Percentiles rank a stretch among this genome's conserved stretches.
Evolutionary conservation across 2,888 invertebrate genomes (phyloP).

Genomic region (Volucella zonaria): DNA sequence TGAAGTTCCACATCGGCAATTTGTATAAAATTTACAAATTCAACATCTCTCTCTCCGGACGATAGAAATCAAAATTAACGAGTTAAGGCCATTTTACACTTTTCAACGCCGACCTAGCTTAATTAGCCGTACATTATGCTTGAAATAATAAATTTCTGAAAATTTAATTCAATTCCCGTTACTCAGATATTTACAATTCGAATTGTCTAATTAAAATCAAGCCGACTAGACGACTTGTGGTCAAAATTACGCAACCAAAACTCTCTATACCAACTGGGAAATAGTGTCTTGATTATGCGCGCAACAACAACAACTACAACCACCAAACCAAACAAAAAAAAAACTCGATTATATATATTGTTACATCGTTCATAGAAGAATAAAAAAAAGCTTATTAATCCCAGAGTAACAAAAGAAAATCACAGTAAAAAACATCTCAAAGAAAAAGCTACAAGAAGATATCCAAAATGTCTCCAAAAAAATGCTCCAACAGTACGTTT

Average conservation of each 20-base stretch:
- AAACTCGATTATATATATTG: conserved; percentile 29
- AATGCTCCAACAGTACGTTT: neutral
- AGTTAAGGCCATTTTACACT: too few relatives aligned
- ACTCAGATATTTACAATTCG: neutral
- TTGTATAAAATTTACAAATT: too few relatives aligned
- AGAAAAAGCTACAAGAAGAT: neutral
- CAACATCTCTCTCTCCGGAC: too few relatives aligned
- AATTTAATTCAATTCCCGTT: neutral
- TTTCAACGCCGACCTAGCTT: too few relatives aligned
- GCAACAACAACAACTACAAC: neutral
- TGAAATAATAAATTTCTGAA: too few relatives aligned
- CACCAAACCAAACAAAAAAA: neutral
- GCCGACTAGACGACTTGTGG: neutral
- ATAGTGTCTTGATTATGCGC: neutral
- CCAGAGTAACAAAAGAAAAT: conserved; percentile 6
- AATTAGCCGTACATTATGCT: too few relatives aligned
- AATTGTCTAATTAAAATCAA: conserved; percentile 2
- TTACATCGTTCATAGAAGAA: conserved; percentile 30
- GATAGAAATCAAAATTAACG: too few relatives aligned
- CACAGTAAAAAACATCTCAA: neutral
- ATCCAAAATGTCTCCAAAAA: conserved; percentile 23
- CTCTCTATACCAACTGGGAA: conserved; percentile 21
- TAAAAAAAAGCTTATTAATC: neutral
- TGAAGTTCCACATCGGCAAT: too few relatives aligned
- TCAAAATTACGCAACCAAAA: conserved; percentile 25